phyloP scores from a whole-genome alignment of 1,140 invertebrate genomes.

The Pissodes strobi region DNA sequence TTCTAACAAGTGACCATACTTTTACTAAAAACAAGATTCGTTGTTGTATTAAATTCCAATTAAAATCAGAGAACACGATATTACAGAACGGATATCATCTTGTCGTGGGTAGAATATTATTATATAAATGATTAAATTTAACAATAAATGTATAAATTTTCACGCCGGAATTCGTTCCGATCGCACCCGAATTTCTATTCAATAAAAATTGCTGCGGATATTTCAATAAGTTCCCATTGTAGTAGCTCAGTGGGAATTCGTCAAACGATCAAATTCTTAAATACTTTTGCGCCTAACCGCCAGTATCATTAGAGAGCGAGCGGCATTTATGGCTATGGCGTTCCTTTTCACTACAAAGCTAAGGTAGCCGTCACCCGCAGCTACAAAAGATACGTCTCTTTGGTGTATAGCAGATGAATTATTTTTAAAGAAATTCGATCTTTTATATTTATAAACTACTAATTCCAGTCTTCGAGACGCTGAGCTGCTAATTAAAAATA shows the following conservation, averaged over 20 bases:
- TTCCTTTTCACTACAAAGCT: background rate
- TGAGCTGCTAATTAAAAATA: too few species aligned
- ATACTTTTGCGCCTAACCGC: background rate
- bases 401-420: background rate
- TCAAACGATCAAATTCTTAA: background rate
- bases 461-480: too few species aligned
- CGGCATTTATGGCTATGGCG: background rate
- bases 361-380: conserved; percentile 15
- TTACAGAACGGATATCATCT: too few species aligned
- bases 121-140: conserved; percentile 8
- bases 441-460: too few species aligned
- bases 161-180: conserved; percentile 8
- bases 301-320: conserved; percentile 4
- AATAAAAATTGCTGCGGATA: conserved; percentile 15
- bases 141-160: conserved; percentile 18
- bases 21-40: too few species aligned
- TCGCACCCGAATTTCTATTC: conserved; percentile 20
- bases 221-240: conserved; percentile 8
- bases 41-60: too few species aligned
- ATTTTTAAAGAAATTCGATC: too few species aligned
- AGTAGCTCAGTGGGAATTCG: background rate
- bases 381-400: too few species aligned
- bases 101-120: background rate
- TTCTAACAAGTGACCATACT: too few species aligned
- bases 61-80: too few species aligned